Conservation (phyloP, 2,888 invertebrate genomes). For the Phania funesta region DNA sequence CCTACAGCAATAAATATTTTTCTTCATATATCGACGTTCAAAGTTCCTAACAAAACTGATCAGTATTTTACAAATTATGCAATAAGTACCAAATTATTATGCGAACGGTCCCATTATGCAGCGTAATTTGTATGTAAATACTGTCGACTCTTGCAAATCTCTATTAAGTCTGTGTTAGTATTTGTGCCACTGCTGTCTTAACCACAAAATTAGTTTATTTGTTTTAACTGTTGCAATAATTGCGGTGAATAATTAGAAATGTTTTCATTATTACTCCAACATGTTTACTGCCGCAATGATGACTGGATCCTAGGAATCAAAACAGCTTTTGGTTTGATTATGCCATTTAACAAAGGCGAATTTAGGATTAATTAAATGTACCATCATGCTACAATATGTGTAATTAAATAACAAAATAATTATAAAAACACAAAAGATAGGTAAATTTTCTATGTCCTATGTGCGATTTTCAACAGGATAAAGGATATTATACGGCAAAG, state of each 20-base stretch:
- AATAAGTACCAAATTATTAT: no score
- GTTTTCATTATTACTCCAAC: not conserved
- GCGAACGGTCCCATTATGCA: no score
- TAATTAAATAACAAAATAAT: constrained; percentile 33
- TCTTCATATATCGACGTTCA: no score
- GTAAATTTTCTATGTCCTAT: no score
- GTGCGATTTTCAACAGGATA: no score
- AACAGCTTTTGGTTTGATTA: constrained; percentile 1
- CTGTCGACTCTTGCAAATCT: not conserved
- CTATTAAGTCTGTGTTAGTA: not conserved
- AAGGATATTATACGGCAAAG: no score
- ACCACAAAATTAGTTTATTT: not conserved
- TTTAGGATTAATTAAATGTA: not conserved
- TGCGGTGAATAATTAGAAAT: constrained; percentile 18
- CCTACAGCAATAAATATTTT: no score
- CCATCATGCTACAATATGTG: not conserved
- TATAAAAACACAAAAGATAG: no score
- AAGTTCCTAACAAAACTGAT: no score
- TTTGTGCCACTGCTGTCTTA: not conserved
- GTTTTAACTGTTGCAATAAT: constrained; percentile 18
- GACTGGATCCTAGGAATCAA: not conserved
- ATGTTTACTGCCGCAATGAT: not conserved
- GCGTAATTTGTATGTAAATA: not conserved
- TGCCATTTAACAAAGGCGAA: not conserved
- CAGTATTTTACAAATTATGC: no score